These are phyloP conservation scores for Nemotelus nigrinus DNA, from an alignment of 2,888 invertebrate species.

Conservation along the genomic window DNA sequence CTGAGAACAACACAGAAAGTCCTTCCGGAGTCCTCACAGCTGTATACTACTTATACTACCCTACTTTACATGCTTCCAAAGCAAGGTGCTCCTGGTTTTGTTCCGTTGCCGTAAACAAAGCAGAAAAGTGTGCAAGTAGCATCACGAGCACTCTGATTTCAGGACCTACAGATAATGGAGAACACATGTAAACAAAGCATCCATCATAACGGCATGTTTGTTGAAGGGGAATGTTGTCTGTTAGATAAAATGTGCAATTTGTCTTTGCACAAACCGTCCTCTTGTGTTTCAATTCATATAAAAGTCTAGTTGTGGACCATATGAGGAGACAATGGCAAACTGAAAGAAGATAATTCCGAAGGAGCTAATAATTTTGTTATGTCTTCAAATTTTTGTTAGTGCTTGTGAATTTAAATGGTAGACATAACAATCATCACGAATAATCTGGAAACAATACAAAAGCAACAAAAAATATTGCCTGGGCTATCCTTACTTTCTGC, in stretches of 20 bases:
- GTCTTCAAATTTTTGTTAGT: neutral
- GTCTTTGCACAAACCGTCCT: slow-evolving; percentile 11
- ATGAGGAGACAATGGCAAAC: too few relatives aligned
- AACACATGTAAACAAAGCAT: slow-evolving; percentile 44
- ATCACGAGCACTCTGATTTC: slow-evolving; percentile 10
- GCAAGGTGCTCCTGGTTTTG: too few relatives aligned
- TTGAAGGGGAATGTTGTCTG: slow-evolving; percentile 9
- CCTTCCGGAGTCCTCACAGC: too few relatives aligned
- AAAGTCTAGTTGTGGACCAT: neutral
- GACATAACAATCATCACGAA: too few relatives aligned
- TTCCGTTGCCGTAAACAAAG: too few relatives aligned
- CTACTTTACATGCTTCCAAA: too few relatives aligned
- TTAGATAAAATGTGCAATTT: slow-evolving; percentile 39
- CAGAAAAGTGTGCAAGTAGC: neutral
- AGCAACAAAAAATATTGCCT: too few relatives aligned
- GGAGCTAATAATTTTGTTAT: neutral
- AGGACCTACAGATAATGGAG: slow-evolving; percentile 30
- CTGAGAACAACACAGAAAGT: too few relatives aligned
- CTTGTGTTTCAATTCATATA: slow-evolving; percentile 1
- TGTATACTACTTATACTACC: too few relatives aligned
- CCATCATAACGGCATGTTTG: slow-evolving; percentile 33
- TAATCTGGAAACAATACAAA: too few relatives aligned
- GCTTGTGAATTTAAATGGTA: too few relatives aligned
- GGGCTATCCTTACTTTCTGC: neutral
- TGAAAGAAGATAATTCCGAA: neutral